Conservation (phyloP, 2,888 invertebrate species). For the Synergus itoensis region DNA sequence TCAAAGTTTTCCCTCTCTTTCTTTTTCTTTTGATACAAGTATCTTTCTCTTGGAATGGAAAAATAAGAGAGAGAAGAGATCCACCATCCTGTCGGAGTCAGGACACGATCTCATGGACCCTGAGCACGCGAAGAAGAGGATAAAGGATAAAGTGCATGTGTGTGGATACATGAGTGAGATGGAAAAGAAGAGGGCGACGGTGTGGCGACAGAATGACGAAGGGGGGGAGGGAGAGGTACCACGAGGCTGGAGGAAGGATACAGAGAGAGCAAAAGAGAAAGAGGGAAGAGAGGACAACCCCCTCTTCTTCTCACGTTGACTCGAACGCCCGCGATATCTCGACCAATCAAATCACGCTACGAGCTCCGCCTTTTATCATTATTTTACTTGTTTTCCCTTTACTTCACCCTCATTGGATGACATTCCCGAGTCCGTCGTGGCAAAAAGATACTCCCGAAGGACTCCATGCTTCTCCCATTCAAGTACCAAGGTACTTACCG, state of each 20-base stretch:
- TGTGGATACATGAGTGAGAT: slow-evolving; percentile 49
- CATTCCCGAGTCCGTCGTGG: slow-evolving; percentile 70
- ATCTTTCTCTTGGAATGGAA: slow-evolving; percentile 44
- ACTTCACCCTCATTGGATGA: slow-evolving; percentile 78
- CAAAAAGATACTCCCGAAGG: slow-evolving; percentile 60
- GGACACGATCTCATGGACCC: slow-evolving; percentile 67
- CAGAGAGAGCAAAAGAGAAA: slow-evolving; percentile 60
- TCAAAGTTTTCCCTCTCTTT: not conserved
- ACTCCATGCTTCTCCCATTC: slow-evolving; percentile 65
- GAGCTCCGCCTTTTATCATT: slow-evolving; percentile 78
- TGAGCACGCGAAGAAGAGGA: slow-evolving; percentile 59
- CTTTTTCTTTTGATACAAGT: slow-evolving; percentile 19
- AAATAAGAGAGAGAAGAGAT: slow-evolving; percentile 51
- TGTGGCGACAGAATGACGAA: slow-evolving; percentile 45
- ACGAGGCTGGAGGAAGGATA: slow-evolving; percentile 50
- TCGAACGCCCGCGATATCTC: slow-evolving; percentile 77
- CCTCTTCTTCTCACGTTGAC: slow-evolving; percentile 71
- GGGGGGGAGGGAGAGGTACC: slow-evolving; percentile 53
- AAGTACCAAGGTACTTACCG: slow-evolving; percentile 45
- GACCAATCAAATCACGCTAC: slow-evolving; percentile 77
- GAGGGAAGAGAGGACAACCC: slow-evolving; percentile 66
- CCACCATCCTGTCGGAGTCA: slow-evolving; percentile 60
- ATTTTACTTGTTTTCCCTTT: slow-evolving; percentile 78
- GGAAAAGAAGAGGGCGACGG: slow-evolving; percentile 52
- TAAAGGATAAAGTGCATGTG: slow-evolving; percentile 46